Evolutionary conservation across 2,113 vertebrate species (phyloP).

Genomic region (Sminthopsis crassicaudata): DNA sequence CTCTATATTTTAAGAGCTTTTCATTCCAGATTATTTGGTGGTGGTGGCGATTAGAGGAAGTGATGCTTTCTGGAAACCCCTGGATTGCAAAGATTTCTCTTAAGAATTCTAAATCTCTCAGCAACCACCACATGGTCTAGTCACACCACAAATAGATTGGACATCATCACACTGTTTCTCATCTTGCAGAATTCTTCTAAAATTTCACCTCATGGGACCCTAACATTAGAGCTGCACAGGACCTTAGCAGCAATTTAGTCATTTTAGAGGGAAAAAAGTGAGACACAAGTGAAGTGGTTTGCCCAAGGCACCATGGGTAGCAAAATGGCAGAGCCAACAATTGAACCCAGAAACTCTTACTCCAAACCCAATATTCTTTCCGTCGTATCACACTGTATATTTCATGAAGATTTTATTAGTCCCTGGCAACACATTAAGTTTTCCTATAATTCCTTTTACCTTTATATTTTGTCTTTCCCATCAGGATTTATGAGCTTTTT

Average conservation of each 20-base stretch:
- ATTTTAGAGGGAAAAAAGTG: neutral
- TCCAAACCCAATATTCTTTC: neutral
- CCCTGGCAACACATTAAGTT: neutral
- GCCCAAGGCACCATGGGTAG: neutral
- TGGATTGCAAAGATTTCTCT: neutral
- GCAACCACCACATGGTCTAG: rapidly evolving
- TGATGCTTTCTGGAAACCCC: neutral
- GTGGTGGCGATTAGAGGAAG: neutral
- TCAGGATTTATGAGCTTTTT: neutral
- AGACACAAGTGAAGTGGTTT: neutral
- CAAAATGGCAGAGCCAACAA: neutral
- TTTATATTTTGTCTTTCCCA: neutral
- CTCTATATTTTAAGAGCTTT: neutral
- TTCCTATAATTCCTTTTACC: rapidly evolving
- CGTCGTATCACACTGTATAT: neutral
- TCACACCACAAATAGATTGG: neutral
- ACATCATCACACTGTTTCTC: neutral
- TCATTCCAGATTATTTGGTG: neutral
- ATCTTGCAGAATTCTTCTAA: neutral
- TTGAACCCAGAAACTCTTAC: neutral
- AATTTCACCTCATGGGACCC: neutral
- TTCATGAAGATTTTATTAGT: neutral
- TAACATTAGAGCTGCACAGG: neutral
- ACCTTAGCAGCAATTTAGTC: neutral
- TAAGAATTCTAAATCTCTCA: neutral